Base-by-base conservation (phyloP, 2,797 vertebrate species). In the Gymnothorax reevesii region DNA sequence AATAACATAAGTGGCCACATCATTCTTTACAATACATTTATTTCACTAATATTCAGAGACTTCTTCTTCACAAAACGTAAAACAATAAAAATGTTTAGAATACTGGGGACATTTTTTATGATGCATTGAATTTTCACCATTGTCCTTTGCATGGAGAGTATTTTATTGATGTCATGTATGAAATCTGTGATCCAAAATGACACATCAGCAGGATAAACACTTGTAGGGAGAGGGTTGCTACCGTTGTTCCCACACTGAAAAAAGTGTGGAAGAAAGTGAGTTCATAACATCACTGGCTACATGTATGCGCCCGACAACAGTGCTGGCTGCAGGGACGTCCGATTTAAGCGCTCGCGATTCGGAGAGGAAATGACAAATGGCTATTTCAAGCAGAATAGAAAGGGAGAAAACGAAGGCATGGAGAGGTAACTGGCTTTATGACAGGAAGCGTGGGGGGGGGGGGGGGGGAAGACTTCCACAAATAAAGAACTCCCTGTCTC, bases 341-440 rank as follows among this genome's bases (percentile, higher is more conserved):
- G 89, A 87, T 88, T 85, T 64, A 89, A 86, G 84, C 75, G 83
- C 87, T 87, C 62, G 71, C 64, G 73, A 87, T 87, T 88, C 86
- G 10, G 83, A 87, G 85, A 90, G 90, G 87, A 90, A 92, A 92
- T 92, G 87, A 91, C 91, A 90, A 92, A 91, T 90, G 89, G 89
- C 87, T 91, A 89, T 87, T 88, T 91, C 73, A 86, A 88, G 85
- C 83, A 88, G 88, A 84, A 80, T 89, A 85, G 89, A 91, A 91
- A 87, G 73, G 82, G 85, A 80, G 71, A 69, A 71, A 86, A 79
- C 5, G 49, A 62, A 20, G 82, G 66, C 49, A 69, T n/a, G 73
- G 86, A 85, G 86, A 90, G 71, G 66, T 88, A 42, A 89, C 88
- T 87, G 87, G 87, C 88, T 90, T 90, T 87, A 83, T 86, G 86